Base-by-base conservation (phyloP, 1,140 invertebrate genomes). In the Hormaphis cornu region DNA sequence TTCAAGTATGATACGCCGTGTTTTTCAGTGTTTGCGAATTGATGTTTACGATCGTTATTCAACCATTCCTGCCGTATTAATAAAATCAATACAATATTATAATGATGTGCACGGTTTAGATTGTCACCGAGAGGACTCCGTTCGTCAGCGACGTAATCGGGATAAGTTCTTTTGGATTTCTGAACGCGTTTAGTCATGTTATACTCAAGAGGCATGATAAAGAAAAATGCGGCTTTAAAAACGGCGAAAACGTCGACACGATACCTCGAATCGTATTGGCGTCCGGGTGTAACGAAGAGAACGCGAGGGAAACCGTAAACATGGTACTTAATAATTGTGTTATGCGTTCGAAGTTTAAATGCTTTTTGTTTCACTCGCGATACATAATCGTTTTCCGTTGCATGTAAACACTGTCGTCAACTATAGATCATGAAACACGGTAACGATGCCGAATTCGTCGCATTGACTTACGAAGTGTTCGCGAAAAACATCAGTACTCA, bases 81-180 rank as follows among this genome's bases (percentile, higher is more conserved):
- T 9, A 33, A 6, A 33, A 4, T 33, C 4, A 33, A 4, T 5
- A 18, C 12, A 50, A 61, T 48, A 70, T 63, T 16, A 24, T 28
- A 7, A 30, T 52, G 1, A n/a, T n/a, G n/a, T n/a, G n/a, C n/a
- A n/a, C n/a, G n/a, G n/a, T n/a, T n/a, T 3, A 71, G 70, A 26
- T 71, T 1, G 12, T 71, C 24, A 71, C 28, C 6, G 61, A 71
- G 48, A 53, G 52, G n/a, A 71, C 70, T 20, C 75, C 75, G 18
- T 80, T 84, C 75, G 73, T 78, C 53, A 71, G 73, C 16, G 74
- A 80, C 12, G 73, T 80, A 69, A 79, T 84, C n/a, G 83, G 78
- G 18, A 75, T 86, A 10, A 86, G 82, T 74, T 83, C 82, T 30
- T 85, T 86, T 76, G 83, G 84, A 16, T 83, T 86, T 75, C 81